Conservation (phyloP, 2,888 invertebrate species). For the Apamea epomidion region DNA sequence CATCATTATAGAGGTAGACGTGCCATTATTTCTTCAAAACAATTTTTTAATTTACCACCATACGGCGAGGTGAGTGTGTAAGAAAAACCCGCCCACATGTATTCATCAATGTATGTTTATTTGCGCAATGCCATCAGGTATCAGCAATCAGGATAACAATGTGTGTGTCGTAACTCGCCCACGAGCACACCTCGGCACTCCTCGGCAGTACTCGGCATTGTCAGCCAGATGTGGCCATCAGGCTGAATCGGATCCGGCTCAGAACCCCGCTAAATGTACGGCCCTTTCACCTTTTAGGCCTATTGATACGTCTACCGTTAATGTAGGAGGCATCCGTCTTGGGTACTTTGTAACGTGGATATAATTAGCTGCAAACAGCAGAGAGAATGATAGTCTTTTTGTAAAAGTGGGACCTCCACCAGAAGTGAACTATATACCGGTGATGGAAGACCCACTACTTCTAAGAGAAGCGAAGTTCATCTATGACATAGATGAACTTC, state of each 20-base stretch:
- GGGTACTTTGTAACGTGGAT: conserved; percentile 12
- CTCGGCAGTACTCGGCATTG: conserved; percentile 58
- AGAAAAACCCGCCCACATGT: conserved; percentile 66
- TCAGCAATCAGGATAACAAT: conserved; percentile 77
- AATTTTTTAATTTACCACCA: conserved; percentile 55
- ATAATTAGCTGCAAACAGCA: neutral
- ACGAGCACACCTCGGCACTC: conserved; percentile 60
- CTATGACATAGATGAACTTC: no score
- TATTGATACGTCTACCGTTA: conserved; percentile 26
- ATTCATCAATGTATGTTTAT: conserved; percentile 61
- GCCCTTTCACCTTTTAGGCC: conserved; percentile 65
- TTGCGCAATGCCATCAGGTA: conserved; percentile 64
- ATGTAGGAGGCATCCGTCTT: conserved; percentile 34
- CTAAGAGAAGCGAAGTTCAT: no score
- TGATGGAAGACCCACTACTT: neutral
- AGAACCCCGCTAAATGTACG: conserved; percentile 34
- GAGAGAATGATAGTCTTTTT: neutral
- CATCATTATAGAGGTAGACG: neutral
- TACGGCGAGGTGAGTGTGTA: conserved; percentile 44
- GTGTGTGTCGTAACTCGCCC: conserved; percentile 74
- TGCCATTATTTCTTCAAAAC: conserved; percentile 11
- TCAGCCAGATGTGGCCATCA: conserved; percentile 62
- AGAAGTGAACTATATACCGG: neutral
- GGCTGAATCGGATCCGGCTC: conserved; percentile 51
- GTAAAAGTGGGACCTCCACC: neutral